Base-by-base conservation (phyloP, 2,113 vertebrate species). In the Elgaria multicarinata region DNA sequence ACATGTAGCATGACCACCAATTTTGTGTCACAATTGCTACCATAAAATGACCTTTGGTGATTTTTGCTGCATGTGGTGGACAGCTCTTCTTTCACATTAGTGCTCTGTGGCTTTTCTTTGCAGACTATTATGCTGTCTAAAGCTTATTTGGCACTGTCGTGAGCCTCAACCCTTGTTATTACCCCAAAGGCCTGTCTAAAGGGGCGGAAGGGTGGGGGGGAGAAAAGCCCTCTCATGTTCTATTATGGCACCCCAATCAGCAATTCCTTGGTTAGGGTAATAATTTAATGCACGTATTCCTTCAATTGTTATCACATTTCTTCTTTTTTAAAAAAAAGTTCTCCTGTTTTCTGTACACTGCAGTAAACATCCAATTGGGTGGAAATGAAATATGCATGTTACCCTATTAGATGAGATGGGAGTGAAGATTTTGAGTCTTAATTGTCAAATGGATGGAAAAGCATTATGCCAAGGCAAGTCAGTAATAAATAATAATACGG, bases 31-130 rank as follows among this genome's bases (percentile, higher is more conserved):
- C 97, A 97, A 98, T 97, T 97, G 97, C 97, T 97, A 97, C 97
- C 97, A 98, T 98, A 97, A 97, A 97, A 97, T 98, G 97, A 98
- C 97, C 97, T 98, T 98, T 97, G 97, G 97, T 97, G 97, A 97
- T 97, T 98, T 98, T 97, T 97, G 95, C 98, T 97, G 97, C 97
- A 97, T 97, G 97, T 97, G 97, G 97, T 97, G 97, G 97, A 97
- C 97, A 97, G 97, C 96, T 98, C 97, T 97, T 97, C 96, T 97
- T 97, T 98, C 97, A 97, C 97, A 98, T 98, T 98, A 98, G 97
- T 96, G 97, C 96, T 96, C 97, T 94, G 96, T 96, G 97, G 97
- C 97, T 97, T 98, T 97, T 97, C 97, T 97, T 97, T 97, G 97
- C 94, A 96, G 97, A 97, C 97, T 98, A 97, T 98, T 98, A 98